A percentile compares a stretch with the other conserved stretches of the same genome.
phyloP scores from a whole-genome alignment of 2,113 vertebrate genomes.

The Crotalus tigris region DNA sequence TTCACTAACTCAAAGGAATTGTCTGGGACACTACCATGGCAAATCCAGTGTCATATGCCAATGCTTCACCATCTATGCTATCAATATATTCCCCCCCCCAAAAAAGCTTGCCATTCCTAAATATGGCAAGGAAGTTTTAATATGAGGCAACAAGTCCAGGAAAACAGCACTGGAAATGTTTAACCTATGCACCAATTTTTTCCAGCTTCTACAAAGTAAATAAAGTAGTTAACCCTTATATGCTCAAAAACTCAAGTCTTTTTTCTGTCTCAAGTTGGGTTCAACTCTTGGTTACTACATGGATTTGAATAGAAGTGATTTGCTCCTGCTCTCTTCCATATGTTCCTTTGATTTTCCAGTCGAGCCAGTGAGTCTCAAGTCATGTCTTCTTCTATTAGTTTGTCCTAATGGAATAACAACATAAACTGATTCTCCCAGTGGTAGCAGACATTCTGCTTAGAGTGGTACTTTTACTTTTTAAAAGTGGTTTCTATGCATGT shows the following conservation, averaged over 20 bases:
- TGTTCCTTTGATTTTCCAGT: not conserved
- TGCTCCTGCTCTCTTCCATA: not conserved
- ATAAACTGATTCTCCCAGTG: not conserved
- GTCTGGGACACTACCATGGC: not conserved
- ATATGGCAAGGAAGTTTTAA: not conserved
- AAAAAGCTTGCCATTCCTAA: not conserved
- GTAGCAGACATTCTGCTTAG: not conserved
- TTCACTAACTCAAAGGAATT: not conserved
- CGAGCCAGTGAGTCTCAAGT: not conserved
- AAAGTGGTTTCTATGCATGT: not conserved
- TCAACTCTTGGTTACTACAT: not conserved
- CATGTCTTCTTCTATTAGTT: not conserved
- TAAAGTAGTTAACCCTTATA: not conserved
- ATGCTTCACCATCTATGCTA: not conserved
- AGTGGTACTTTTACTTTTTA: not conserved
- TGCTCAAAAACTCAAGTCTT: not conserved
- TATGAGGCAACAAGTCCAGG: not conserved
- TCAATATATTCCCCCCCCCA: not conserved
- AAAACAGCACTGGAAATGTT: not conserved
- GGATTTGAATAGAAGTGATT: not conserved
- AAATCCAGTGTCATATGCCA: not conserved
- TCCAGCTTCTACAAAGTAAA: not conserved
- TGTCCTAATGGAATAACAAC: not conserved
- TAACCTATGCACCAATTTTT: not conserved
- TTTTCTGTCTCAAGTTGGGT: not conserved